These are phyloP conservation scores for Doris montereyensis DNA, from an alignment of 2,888 invertebrate genomes.

Conservation along the genomic window DNA sequence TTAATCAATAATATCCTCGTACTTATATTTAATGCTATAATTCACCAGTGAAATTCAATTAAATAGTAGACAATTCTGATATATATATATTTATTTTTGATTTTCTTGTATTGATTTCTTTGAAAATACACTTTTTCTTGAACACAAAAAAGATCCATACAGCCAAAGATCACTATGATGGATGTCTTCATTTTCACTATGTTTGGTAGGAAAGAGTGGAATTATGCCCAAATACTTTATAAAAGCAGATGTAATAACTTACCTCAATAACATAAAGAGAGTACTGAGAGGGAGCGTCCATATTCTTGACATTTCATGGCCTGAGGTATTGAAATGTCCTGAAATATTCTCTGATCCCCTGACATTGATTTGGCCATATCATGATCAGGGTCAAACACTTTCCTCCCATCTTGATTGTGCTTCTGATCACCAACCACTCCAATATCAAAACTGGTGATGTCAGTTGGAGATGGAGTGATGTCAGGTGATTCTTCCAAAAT, in stretches of 20 bases:
- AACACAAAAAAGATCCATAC: neutral
- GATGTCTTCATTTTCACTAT: neutral
- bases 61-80: too few species aligned
- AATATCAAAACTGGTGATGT: neutral
- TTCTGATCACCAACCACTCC: neutral
- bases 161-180: too few species aligned
- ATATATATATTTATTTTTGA: too few species aligned
- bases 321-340: slow-evolving; percentile 51
- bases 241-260: slow-evolving; percentile 23
- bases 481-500: neutral
- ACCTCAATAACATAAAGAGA: slow-evolving; percentile 63
- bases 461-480: slow-evolving; percentile 3
- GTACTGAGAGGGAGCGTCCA: slow-evolving; percentile 52
- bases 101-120: too few species aligned
- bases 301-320: slow-evolving; percentile 55
- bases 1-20: too few species aligned
- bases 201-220: too few species aligned
- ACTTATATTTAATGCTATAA: too few species aligned
- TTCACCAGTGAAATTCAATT: too few species aligned
- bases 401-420: neutral
- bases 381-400: neutral
- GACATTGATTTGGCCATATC: neutral
- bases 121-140: neutral
- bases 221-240: too few species aligned
- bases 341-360: slow-evolving; percentile 45